Conservation (phyloP, 2,113 vertebrate species). For the Genyomyrus donnyi region DNA sequence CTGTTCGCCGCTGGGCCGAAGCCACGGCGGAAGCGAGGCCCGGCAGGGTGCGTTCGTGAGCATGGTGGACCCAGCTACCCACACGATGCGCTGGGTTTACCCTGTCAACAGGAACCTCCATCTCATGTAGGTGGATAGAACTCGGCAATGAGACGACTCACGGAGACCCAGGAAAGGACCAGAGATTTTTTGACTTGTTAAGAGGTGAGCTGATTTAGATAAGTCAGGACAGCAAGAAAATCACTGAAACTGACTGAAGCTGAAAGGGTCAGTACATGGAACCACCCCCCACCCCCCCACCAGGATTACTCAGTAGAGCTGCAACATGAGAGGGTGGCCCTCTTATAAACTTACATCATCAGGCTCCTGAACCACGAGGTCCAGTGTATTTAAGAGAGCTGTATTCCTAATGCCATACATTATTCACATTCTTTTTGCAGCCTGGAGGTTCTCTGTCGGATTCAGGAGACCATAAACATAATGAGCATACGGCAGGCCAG, state of each 20-base stretch:
- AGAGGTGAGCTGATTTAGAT: not conserved
- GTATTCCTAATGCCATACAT: not conserved
- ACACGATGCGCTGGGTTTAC: not conserved
- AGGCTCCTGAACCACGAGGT: not conserved
- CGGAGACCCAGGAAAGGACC: not conserved
- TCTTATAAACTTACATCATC: not conserved
- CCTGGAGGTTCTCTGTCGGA: not conserved
- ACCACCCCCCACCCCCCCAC: not conserved
- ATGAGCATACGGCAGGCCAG: not conserved
- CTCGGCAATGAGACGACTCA: not conserved
- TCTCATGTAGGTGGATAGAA: not conserved
- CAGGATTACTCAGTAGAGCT: not conserved
- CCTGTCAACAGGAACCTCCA: not conserved
- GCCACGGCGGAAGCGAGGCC: not conserved
- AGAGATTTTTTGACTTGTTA: not conserved
- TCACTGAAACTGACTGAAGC: not conserved
- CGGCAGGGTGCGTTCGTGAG: not conserved
- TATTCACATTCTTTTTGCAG: not conserved
- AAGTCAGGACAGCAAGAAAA: not conserved
- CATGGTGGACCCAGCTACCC: not conserved
- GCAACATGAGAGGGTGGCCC: not conserved
- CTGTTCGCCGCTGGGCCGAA: not conserved
- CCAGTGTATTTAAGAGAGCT: not conserved
- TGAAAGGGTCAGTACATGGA: not conserved
- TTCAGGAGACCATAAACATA: not conserved